phyloP scores from a whole-genome alignment of 1,140 invertebrate genomes.

The Mamestra configurata region DNA sequence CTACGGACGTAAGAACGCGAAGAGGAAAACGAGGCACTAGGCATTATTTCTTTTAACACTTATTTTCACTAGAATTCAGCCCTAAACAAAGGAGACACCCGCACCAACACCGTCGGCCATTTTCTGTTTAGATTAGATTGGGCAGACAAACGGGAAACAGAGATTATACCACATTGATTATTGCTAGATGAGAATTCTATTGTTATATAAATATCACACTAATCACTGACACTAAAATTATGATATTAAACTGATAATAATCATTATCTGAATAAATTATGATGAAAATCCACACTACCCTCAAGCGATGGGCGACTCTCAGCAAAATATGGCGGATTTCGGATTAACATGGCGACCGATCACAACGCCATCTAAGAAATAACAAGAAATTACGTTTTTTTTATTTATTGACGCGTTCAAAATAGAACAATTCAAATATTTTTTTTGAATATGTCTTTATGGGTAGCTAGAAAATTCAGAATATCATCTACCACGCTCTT shows the following conservation, averaged over 20 bases:
- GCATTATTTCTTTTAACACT: slow-evolving; percentile 91
- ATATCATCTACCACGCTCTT: too few relatives aligned
- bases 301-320: slow-evolving; percentile 83
- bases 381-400: slow-evolving; percentile 25
- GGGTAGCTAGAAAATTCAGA: too few relatives aligned
- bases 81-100: slow-evolving; percentile 91
- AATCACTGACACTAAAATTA: slow-evolving; percentile 78
- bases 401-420: slow-evolving; percentile 20
- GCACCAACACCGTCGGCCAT: slow-evolving; percentile 90
- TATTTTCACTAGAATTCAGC: slow-evolving; percentile 86
- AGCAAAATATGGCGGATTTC: slow-evolving; percentile 85
- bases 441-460: not conserved
- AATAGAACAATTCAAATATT: not conserved
- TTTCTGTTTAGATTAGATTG: slow-evolving; percentile 89
- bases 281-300: slow-evolving; percentile 80
- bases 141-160: slow-evolving; percentile 83
- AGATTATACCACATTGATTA: slow-evolving; percentile 78
- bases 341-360: slow-evolving; percentile 79
- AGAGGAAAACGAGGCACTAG: slow-evolving; percentile 96
- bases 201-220: slow-evolving; percentile 75
- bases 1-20: slow-evolving; percentile 95
- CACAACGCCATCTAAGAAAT: slow-evolving; percentile 70
- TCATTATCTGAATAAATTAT: slow-evolving; percentile 81
- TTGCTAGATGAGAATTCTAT: slow-evolving; percentile 64
- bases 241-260: slow-evolving; percentile 77